phyloP scores from a whole-genome alignment of 2,797 vertebrate species.

The Lagorchestes hirsutus region DNA sequence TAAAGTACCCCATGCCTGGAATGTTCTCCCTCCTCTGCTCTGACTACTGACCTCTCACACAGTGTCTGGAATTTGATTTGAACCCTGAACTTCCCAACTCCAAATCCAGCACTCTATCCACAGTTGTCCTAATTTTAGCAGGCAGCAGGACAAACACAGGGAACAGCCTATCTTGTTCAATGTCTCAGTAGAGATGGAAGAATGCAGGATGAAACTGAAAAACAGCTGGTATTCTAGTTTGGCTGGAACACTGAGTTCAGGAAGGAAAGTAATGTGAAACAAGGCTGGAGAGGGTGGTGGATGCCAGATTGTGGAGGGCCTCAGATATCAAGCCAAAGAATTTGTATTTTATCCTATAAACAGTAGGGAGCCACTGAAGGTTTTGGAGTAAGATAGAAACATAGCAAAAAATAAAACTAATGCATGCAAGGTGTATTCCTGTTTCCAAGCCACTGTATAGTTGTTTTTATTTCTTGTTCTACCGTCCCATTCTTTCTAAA shows the following conservation, averaged over 20 bases:
- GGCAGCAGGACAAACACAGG: not conserved
- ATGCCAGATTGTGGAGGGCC: not conserved
- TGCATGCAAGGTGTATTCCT: not conserved
- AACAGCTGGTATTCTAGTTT: not conserved
- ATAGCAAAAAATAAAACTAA: not conserved
- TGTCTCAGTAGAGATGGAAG: not conserved
- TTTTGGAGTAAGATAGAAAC: not conserved
- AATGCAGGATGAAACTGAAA: not conserved
- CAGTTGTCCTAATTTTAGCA: not conserved
- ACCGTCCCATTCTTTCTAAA: not conserved
- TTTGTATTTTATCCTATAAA: not conserved
- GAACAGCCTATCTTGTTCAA: not conserved
- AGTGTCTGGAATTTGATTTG: not conserved
- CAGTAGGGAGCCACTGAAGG: conserved; percentile 2
- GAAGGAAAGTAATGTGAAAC: conserved; percentile 4
- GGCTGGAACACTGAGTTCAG: conserved; percentile 8
- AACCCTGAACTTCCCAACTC: not conserved
- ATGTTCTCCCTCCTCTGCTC: not conserved
- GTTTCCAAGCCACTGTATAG: not conserved
- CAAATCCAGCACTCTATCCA: not conserved
- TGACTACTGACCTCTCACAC: not conserved
- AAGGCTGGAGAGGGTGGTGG: not conserved
- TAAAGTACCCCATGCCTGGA: not conserved
- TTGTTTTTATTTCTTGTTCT: not conserved
- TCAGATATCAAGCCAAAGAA: not conserved